A percentile compares a stretch with the other conserved stretches of the same genome.
These are phyloP conservation scores for Ophion ellenae DNA, from an alignment of 2,888 invertebrate species.

Conservation along the genomic window DNA sequence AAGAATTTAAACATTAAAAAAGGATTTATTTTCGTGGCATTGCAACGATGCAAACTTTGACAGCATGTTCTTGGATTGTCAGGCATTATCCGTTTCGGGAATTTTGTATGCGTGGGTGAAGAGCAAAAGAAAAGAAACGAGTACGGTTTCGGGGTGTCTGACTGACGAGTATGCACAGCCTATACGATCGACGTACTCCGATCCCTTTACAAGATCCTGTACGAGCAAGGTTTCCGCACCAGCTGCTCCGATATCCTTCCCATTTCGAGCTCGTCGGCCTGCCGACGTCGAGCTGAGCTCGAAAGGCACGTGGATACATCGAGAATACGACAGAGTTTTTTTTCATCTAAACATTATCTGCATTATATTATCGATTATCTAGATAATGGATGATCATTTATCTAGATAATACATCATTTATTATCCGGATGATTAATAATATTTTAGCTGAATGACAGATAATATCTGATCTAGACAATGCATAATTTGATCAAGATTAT, in stretches of 20 bases:
- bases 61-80: neutral
- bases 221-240: constrained; percentile 61
- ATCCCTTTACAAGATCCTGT: constrained; percentile 65
- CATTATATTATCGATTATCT: too few relatives aligned
- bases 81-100: neutral
- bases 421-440: too few relatives aligned
- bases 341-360: too few relatives aligned
- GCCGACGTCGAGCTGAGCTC: neutral
- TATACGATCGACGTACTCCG: constrained; percentile 12
- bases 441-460: too few relatives aligned
- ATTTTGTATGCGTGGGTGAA: constrained; percentile 8
- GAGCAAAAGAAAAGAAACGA: constrained; percentile 44
- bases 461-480: too few relatives aligned
- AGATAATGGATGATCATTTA: too few relatives aligned
- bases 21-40: too few relatives aligned
- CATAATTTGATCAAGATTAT: too few relatives aligned
- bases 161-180: constrained; percentile 15
- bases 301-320: neutral
- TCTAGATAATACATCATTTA: too few relatives aligned
- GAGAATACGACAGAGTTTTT: neutral
- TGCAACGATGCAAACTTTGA: neutral
- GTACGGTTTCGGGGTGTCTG: constrained; percentile 61
- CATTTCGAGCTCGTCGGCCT: constrained; percentile 21
- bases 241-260: constrained; percentile 58
- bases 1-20: too few relatives aligned